phyloP scores from a whole-genome alignment of 1,140 invertebrate genomes.

The Micrasema longulum region DNA sequence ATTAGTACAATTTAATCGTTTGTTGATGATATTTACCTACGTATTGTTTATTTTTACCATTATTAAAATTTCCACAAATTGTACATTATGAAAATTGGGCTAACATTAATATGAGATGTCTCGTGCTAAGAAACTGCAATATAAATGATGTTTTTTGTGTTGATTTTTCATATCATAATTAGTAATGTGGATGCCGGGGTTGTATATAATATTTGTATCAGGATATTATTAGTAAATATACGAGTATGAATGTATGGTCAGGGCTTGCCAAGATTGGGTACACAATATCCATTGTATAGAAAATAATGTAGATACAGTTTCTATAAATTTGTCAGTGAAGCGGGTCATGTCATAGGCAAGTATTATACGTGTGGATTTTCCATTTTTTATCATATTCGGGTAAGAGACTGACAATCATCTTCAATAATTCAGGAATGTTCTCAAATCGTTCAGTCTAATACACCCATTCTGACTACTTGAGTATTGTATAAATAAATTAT shows the following conservation, averaged over 20 bases:
- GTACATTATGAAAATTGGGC: too few species aligned
- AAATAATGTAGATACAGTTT: too few species aligned
- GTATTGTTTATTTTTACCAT: too few species aligned
- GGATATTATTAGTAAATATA: background rate
- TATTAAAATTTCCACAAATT: too few species aligned
- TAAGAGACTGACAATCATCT: conserved; percentile 55
- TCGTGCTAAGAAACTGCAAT: background rate
- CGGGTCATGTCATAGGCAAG: conserved; percentile 1
- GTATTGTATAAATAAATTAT: too few species aligned
- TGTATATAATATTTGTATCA: background rate
- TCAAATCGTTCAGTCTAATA: conserved; percentile 14
- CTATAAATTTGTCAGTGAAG: conserved; percentile 19
- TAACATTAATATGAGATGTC: too few species aligned
- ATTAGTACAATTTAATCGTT: too few species aligned
- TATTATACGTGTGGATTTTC: conserved; percentile 10
- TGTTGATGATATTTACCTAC: too few species aligned
- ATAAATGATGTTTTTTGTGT: background rate
- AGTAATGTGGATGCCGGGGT: background rate
- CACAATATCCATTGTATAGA: too few species aligned
- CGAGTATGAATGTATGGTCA: too few species aligned
- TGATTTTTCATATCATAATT: conserved; percentile 1
- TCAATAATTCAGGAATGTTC: conserved; percentile 25
- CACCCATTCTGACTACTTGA: background rate
- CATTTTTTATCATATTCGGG: conserved; percentile 42
- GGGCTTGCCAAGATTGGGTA: too few species aligned